Conservation (phyloP, 2,797 vertebrate species). For the Tympanoctomys barrerae region DNA sequence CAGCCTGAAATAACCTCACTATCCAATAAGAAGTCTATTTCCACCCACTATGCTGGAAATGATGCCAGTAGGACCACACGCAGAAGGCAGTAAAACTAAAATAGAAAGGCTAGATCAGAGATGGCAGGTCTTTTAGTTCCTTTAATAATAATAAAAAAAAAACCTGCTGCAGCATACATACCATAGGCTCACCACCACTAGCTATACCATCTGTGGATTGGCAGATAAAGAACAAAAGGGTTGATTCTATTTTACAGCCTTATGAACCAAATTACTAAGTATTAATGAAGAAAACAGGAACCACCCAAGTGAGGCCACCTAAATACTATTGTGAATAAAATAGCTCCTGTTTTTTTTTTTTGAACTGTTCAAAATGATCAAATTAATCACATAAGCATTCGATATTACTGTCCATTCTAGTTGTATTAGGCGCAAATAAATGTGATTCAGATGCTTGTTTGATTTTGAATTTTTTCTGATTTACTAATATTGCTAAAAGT, state of each 20-base stretch:
- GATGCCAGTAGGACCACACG: not conserved
- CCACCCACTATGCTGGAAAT: not conserved
- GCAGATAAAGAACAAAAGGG: conserved; percentile 10
- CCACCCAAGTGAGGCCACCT: not conserved
- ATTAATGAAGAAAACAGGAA: conserved; percentile 4
- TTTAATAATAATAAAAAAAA: not conserved
- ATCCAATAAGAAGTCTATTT: conserved; percentile 40
- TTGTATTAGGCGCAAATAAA: not conserved
- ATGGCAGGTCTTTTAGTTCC: not conserved
- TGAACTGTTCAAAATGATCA: not conserved
- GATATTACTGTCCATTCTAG: not conserved
- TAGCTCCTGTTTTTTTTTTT: not conserved
- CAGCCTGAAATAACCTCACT: not conserved
- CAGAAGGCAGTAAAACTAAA: conserved; percentile 2
- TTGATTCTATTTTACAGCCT: conserved; percentile 15
- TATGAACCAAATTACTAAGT: conserved; percentile 41
- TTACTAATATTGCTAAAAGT: not conserved
- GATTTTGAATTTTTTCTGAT: not conserved
- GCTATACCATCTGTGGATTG: not conserved
- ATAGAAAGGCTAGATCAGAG: not conserved
- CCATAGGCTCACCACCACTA: not conserved
- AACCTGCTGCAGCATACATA: not conserved
- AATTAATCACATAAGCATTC: not conserved
- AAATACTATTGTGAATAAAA: not conserved
- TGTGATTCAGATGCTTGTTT: not conserved